Base-by-base conservation (phyloP, 2,888 invertebrate species). In the Trissolcus brochymenae region DNA sequence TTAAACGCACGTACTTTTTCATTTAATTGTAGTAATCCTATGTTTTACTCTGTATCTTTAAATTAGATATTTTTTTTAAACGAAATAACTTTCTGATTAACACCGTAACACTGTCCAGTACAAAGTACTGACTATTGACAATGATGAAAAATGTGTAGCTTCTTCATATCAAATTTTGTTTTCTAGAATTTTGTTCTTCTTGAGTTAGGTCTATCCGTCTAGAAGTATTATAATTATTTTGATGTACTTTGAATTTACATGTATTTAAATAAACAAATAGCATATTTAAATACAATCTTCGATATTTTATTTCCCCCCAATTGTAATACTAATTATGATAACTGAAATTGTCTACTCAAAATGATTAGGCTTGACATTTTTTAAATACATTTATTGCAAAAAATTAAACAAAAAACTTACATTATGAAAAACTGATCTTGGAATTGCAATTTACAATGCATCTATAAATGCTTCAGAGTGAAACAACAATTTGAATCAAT, bases 191-290 rank as follows among this genome's bases (percentile, higher is more conserved):
- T 46, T 62, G 4, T 51, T 16, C 9, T 35, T 35, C 9, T 35
- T 35, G 9, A 60, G 43, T 57, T 57, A 64, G 57, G 35, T 64
- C 50, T 57, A 64, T 64, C 41, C 16, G 40, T 61, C 50, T 71
- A 71, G 35, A 35, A 71, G 57, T 71, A 62, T 57, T 64, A 57
- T 71, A 51, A 35, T 60, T 72, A 59, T 54, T 64, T 65, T 21
- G 54, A 46, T 71, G 62, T 64, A 71, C 53, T 71, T 64, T 29
- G 16, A 70, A 70, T 70, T 70, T 70, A 35, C 62, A 70, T 50
- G 70, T 70, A 70, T 70, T 70, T 70, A 70, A 61, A 70, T 70
- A 70, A 62, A 56, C 35, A 9, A 7, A 35, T 35, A 70, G 16
- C 6, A 16, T 66, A 66, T 66, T 66, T 66, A 40, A 66, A 66